Evolutionary conservation across 2,113 vertebrate species (phyloP).

Genomic region (Quiscalus mexicanus): DNA sequence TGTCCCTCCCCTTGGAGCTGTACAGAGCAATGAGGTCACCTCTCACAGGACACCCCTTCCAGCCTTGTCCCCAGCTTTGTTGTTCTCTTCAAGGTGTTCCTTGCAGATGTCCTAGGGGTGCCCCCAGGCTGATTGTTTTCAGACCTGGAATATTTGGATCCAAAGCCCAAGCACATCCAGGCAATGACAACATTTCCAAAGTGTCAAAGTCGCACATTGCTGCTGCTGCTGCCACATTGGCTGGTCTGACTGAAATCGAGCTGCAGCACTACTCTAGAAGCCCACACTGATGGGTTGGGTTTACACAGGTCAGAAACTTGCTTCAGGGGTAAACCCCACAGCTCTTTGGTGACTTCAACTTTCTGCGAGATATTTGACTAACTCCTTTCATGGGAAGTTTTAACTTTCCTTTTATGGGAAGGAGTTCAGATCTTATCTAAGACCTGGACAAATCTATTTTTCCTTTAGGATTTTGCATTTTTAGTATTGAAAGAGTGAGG

Average conservation of each 20-base stretch:
- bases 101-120: neutral
- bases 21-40: neutral
- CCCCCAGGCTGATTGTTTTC: neutral
- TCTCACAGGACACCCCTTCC: neutral
- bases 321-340: neutral
- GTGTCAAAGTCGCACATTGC: neutral
- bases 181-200: neutral
- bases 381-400: neutral
- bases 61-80: neutral
- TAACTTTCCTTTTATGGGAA: neutral
- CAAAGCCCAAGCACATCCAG: neutral
- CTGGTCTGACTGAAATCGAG: accelerated
- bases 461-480: neutral
- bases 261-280: neutral
- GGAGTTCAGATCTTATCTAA: neutral
- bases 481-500: neutral
- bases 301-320: neutral
- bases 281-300: no score
- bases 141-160: neutral
- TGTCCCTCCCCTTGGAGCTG: neutral
- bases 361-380: neutral
- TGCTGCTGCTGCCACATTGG: accelerated
- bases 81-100: neutral
- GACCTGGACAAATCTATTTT: neutral
- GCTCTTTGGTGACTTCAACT: neutral